phyloP scores from a whole-genome alignment of 2,888 invertebrate genomes.

The Drosophila buzzatii region DNA sequence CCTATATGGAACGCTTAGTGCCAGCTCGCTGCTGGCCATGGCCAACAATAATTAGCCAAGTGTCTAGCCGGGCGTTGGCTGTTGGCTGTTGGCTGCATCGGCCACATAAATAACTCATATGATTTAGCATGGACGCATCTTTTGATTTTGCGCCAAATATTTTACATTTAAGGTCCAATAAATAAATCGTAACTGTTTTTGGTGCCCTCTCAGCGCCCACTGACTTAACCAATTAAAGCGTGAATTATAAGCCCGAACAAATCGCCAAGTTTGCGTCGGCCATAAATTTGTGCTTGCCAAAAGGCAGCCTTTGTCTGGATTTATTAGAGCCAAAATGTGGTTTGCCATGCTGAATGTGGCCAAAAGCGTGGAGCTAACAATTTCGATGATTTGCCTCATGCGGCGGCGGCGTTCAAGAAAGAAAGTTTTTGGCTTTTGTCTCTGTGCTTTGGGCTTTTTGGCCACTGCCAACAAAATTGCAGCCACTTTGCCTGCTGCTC shows the following conservation, averaged over 20 bases:
- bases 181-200: constrained; percentile 52
- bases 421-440: constrained; percentile 39
- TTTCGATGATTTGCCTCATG: constrained; percentile 48
- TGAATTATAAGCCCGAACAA: constrained; percentile 76
- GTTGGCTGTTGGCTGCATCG: constrained; percentile 37
- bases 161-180: constrained; percentile 73
- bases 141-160: constrained; percentile 75
- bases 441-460: constrained; percentile 9
- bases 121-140: constrained; percentile 59
- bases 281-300: constrained; percentile 74
- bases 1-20: constrained; percentile 21
- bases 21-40: constrained; percentile 13
- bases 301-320: constrained; percentile 70
- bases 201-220: constrained; percentile 41
- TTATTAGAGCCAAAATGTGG: constrained; percentile 71
- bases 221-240: constrained; percentile 76
- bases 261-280: constrained; percentile 60
- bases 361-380: constrained; percentile 18
- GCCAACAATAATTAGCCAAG: constrained; percentile 71
- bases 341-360: constrained; percentile 53
- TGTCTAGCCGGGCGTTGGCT: constrained; percentile 54
- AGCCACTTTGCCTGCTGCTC: constrained; percentile 15
- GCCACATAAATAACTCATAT: constrained; percentile 62
- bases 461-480: constrained; percentile 23
- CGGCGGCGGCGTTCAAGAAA: constrained; percentile 18